Conservation (phyloP, 2,113 vertebrate species). For the Eurypyga helias region DNA sequence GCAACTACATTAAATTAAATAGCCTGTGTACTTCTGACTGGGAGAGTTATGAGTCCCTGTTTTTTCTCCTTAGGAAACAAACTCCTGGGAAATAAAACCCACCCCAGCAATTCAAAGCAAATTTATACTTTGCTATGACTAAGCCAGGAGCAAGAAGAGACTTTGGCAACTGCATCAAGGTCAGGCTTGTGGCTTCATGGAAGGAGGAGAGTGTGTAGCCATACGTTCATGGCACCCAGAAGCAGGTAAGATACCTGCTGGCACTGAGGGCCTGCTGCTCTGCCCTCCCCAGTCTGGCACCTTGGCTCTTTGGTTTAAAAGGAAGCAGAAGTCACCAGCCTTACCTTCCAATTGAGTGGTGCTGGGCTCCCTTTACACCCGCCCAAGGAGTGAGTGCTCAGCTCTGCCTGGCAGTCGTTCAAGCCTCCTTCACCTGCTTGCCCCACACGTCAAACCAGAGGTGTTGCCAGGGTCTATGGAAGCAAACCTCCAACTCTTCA, state of each 20-base stretch:
- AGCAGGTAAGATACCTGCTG: neutral
- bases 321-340: neutral
- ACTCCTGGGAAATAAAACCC: neutral
- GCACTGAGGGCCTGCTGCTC: neutral
- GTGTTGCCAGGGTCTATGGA: neutral
- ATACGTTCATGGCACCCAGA: neutral
- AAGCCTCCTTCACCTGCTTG: neutral
- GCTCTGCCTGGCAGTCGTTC: neutral
- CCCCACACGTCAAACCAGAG: neutral
- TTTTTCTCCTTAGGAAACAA: neutral
- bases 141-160: neutral
- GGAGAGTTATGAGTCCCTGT: neutral
- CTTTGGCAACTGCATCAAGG: neutral
- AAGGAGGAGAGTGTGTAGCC: neutral
- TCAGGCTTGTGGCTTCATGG: neutral
- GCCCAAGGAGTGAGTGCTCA: neutral
- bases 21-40: neutral
- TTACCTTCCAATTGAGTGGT: neutral
- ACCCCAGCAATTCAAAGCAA: neutral
- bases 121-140: neutral
- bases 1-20: slow-evolving; percentile 11
- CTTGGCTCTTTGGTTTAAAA: neutral
- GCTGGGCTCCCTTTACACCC: neutral
- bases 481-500: neutral
- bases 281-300: neutral